Percentiles rank a stretch among this genome's conserved stretches.
These are phyloP conservation scores for Orius insidiosus DNA, from an alignment of 1,140 invertebrate species.

Conservation along the genomic window DNA sequence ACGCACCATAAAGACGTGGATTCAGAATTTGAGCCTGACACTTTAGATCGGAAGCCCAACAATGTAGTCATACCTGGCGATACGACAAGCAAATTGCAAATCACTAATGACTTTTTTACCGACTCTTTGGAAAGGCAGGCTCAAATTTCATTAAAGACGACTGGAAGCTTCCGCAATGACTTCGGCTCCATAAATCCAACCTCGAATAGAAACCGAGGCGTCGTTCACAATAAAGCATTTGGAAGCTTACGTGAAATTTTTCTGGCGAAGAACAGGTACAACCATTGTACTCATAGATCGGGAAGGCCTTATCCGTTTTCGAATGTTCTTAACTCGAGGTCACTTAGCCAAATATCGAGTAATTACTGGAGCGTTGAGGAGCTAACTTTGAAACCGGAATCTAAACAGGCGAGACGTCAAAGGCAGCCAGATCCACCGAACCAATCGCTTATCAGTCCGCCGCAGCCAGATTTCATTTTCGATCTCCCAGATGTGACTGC, in stretches of 20 bases:
- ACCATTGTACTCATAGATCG: constrained; percentile 14
- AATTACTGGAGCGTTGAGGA: constrained; percentile 15
- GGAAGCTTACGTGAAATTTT: constrained; percentile 54
- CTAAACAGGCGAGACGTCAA: constrained; percentile 35
- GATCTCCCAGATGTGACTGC: too few relatives aligned
- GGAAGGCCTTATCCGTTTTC: constrained; percentile 16
- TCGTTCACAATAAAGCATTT: constrained; percentile 30
- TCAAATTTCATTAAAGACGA: constrained; percentile 35
- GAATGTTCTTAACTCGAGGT: constrained; percentile 18
- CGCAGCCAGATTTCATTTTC: not conserved
- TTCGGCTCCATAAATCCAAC: constrained; percentile 2
- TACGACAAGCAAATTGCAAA: constrained; percentile 24
- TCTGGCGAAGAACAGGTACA: constrained; percentile 30
- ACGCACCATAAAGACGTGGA: constrained; percentile 46
- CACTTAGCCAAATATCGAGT: constrained; percentile 14
- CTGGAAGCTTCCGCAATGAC: constrained; percentile 42
- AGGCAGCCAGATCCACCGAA: constrained; percentile 23
- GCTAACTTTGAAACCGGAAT: constrained; percentile 18
- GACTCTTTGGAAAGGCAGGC: constrained; percentile 37
- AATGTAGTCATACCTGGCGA: constrained; percentile 32
- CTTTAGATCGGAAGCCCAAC: constrained; percentile 58
- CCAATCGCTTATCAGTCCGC: constrained; percentile 1
- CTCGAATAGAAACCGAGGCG: constrained; percentile 17
- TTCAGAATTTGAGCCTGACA: constrained; percentile 69
- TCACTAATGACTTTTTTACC: constrained; percentile 23